Evolutionary conservation across 2,113 vertebrate genomes (phyloP).

Genomic region (Pandion haliaetus): DNA sequence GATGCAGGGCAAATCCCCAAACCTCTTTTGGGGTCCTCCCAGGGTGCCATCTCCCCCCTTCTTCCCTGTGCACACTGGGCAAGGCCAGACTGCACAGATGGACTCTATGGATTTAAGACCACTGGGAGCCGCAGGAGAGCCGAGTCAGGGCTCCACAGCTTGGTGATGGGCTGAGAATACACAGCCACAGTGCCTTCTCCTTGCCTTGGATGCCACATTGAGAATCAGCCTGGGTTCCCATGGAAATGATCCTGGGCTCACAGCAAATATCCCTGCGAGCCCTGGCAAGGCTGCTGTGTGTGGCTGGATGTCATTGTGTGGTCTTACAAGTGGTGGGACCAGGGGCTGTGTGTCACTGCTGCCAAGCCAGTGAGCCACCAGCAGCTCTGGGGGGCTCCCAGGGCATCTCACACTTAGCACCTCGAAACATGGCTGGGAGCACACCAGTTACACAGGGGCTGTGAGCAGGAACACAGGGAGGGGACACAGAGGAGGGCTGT

Average conservation of each 20-base stretch:
- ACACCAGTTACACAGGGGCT: background rate
- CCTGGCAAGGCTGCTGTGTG: background rate
- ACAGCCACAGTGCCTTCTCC: background rate
- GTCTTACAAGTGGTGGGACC: fast-evolving
- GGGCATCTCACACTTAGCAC: fast-evolving
- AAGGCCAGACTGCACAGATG: background rate
- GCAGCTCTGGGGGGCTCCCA: background rate
- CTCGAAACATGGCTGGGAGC: background rate
- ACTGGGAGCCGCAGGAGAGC: background rate
- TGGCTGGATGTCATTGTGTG: background rate
- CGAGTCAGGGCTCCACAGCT: background rate
- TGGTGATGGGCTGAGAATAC: background rate
- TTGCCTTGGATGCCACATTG: background rate
- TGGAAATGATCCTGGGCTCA: background rate
- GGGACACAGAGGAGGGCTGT: background rate
- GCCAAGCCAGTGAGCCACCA: background rate
- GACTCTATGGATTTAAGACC: background rate
- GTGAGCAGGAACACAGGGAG: background rate
- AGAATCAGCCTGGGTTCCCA: background rate
- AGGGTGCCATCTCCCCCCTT: background rate
- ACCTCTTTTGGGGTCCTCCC: background rate
- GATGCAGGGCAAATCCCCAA: background rate
- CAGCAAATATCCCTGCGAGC: background rate
- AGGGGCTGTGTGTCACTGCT: background rate
- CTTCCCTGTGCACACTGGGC: background rate